Base-by-base conservation (phyloP, 1,140 invertebrate species). In the Campoletis sonorensis region DNA sequence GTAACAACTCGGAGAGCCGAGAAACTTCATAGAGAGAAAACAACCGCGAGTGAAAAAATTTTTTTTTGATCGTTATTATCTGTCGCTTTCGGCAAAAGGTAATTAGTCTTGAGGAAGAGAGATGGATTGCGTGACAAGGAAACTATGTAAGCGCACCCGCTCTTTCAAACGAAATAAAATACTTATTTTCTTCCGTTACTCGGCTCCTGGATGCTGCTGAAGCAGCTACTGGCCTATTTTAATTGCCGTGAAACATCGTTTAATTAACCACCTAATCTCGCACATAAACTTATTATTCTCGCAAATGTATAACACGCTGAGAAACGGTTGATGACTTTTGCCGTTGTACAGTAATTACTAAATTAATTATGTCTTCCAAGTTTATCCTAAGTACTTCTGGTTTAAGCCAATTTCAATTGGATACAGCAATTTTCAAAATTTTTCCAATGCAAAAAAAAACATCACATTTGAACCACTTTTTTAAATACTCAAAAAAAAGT, bases 71-170 rank as follows among this genome's bases (percentile, higher is more conserved):
- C 51, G n/a, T 54, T 54, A 54, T 54, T 54, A 54, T 18, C 16
- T 54, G 51, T 54, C 51, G 51, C 51, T 37, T 18, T 37, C 16
- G n/a, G 27, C 30, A 30, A 70, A 30, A 30, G 68, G 30, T 37
- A 30, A 70, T 70, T 30, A 33, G 68, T 70, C 68, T 70, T 70
- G 68, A 70, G 30, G 30, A 40, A 70, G 68, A 30, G 68, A 70
- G 68, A 37, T 33, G 68, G 30, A 70, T 70, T 11, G 68, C 68
- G 68, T 70, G 68, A 70, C 68, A 70, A 70, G 68, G 68, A 70
- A 30, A 70, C 68, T 33, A 33, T 70, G 30, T 37, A 70, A 37
- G 26, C 3, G 30, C 27, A 70, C 30, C 8, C 30, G 30, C 68
- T 70, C 68, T 70, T 70, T 4, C 30, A 70, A 16, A 30, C 40